Base-by-base conservation (phyloP, 1,140 invertebrate genomes). In the Pteromalus puparum region DNA sequence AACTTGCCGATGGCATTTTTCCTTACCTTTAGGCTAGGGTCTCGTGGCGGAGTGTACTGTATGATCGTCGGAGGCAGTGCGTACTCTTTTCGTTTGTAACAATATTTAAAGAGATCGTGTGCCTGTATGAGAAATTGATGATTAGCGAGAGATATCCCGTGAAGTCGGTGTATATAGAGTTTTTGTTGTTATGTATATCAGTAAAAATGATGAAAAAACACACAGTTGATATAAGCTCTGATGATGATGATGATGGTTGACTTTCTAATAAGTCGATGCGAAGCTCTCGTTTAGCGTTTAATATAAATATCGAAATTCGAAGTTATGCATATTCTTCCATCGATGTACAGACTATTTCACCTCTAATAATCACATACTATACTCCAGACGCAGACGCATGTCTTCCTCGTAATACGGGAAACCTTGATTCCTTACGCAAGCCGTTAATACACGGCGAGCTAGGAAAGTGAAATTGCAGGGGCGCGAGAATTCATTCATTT, bases 401-500 rank as follows among this genome's bases (percentile, higher is more conserved):
- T 53, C 18, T 61, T 15, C 88, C 90, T 92, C 90, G 90, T 90
- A 92, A 93, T 91, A 88, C 90, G 88, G 89, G 91, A 92, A 93
- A 92, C 91, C 91, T 93, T 92, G 91, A 90, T 87, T 87, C 1
- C 87, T 93, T 92, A 88, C 91, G 90, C 91, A 93, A 93, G 87
- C 46, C 74, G 79, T 88, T 65, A 61, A 61, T 65, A 34, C 26
- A 28, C 48, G 91, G 89, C 65, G 9, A n/a, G 15, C 61, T 68
- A 26, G 65, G 10, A 91, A 93, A 92, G 91, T 92, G 91, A 92
- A 93, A 92, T 92, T 91, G 89, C 91, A n/a, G 90, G 38, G 53
- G 85, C 87, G 85, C 87, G 86, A 86, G 89, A 92, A 90, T 92
- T 92, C 90, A 91, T 92, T 93, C 91, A 92, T 91, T 91, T 89